Evolutionary conservation across 2,888 invertebrate genomes (phyloP).

Genomic region (Trachelus stipa): DNA sequence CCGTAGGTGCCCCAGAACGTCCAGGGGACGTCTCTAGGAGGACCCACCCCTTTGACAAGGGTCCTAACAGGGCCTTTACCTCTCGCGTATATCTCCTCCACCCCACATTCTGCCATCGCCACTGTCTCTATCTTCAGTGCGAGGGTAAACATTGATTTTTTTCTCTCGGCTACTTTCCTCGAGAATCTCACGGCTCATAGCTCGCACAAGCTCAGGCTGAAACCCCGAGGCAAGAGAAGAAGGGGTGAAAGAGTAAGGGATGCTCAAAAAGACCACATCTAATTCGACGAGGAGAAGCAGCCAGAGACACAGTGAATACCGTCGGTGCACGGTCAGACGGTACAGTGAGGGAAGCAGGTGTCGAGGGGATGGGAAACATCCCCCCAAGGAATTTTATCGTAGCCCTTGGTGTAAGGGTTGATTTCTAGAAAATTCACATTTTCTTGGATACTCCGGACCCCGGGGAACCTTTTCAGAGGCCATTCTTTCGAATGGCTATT

Average conservation of each 20-base stretch:
- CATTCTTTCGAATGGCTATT: slow-evolving; percentile 57
- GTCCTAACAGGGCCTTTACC: neutral
- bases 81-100: neutral
- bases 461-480: slow-evolving; percentile 35
- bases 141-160: slow-evolving; percentile 18
- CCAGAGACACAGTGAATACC: neutral
- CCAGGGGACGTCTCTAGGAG: neutral
- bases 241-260: neutral
- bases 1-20: neutral
- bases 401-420: neutral
- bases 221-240: neutral
- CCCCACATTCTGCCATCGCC: neutral
- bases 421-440: neutral
- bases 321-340: neutral
- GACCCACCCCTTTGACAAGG: neutral
- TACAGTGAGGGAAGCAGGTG: neutral
- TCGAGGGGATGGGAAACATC: neutral
- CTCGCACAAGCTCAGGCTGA: neutral
- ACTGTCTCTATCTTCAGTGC: neutral
- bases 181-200: neutral
- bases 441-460: slow-evolving; percentile 14
- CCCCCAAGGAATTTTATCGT: neutral
- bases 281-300: neutral
- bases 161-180: slow-evolving; percentile 15
- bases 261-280: neutral